phyloP scores from a whole-genome alignment of 2,888 invertebrate species.

The Aphodius sticticus region DNA sequence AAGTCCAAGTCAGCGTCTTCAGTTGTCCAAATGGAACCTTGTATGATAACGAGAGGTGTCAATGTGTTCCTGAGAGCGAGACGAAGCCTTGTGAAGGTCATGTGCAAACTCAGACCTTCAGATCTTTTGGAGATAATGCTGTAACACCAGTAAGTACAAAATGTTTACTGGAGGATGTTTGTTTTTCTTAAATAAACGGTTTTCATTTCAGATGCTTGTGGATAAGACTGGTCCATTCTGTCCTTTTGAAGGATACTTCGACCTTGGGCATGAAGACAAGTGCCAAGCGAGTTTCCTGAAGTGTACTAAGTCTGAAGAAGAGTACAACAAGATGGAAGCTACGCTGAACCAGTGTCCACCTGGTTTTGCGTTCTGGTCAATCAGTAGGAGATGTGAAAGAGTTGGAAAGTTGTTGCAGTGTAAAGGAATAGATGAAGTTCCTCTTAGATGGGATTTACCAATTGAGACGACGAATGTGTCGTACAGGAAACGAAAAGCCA shows the following conservation, averaged over 20 bases:
- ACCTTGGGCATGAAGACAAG: constrained; percentile 66
- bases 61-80: constrained; percentile 73
- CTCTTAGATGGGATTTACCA: constrained; percentile 66
- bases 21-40: constrained; percentile 81
- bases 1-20: constrained; percentile 77
- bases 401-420: constrained; percentile 70
- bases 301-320: constrained; percentile 65
- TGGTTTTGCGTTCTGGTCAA: constrained; percentile 79
- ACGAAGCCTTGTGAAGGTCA: constrained; percentile 67
- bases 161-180: neutral
- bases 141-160: constrained; percentile 67
- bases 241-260: constrained; percentile 72
- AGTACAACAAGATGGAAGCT: constrained; percentile 67
- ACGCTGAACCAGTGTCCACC: constrained; percentile 80
- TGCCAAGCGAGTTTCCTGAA: constrained; percentile 78
- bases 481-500: constrained; percentile 30
- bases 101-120: constrained; percentile 64
- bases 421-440: constrained; percentile 55
- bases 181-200: neutral
- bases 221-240: constrained; percentile 66
- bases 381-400: constrained; percentile 79
- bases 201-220: constrained; percentile 69
- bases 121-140: constrained; percentile 62
- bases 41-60: constrained; percentile 75
- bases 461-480: constrained; percentile 65